These are phyloP conservation scores for Lithobates sylvaticus DNA, from an alignment of 2,797 vertebrate species.

Conservation along the genomic window DNA sequence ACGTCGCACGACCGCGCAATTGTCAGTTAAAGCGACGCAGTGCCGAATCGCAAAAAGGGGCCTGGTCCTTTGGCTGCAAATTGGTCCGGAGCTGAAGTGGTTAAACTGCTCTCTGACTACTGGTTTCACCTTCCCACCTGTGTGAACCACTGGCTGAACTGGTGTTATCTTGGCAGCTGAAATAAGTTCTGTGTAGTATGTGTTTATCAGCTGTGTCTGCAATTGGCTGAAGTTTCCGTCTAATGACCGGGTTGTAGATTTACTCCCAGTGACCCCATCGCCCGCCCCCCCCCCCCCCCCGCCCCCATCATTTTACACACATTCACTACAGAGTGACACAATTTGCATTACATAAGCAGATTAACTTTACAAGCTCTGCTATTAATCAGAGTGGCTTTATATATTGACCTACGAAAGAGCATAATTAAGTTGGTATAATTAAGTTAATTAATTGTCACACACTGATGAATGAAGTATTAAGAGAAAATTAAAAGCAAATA, in stretches of 20 bases:
- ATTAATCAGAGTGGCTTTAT: constrained; percentile 85
- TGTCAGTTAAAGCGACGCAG: too few species aligned
- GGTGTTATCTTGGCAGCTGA: too few species aligned
- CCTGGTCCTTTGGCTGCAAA: too few species aligned
- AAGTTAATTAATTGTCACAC: constrained; percentile 89
- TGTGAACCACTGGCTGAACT: too few species aligned
- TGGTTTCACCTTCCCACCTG: too few species aligned
- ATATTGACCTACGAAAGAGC: constrained; percentile 84
- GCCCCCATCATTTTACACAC: constrained; percentile 64
- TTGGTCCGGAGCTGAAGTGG: too few species aligned
- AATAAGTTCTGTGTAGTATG: too few species aligned
- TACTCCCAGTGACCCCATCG: not conserved
- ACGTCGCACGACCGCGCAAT: too few species aligned
- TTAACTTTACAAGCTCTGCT: constrained; percentile 82
- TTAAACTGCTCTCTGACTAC: too few species aligned
- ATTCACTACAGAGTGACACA: constrained; percentile 77
- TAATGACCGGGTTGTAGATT: not conserved
- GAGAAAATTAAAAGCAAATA: constrained; percentile 88
- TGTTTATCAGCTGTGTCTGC: too few species aligned
- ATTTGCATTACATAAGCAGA: constrained; percentile 78
- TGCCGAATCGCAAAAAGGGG: too few species aligned
- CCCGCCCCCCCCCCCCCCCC: too few species aligned
- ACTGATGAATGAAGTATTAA: constrained; percentile 81
- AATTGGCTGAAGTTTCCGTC: not conserved
- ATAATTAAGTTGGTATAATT: constrained; percentile 92